Evolutionary conservation across 2,797 vertebrate genomes (phyloP).

Genomic region (Otolemur crassicaudatus): DNA sequence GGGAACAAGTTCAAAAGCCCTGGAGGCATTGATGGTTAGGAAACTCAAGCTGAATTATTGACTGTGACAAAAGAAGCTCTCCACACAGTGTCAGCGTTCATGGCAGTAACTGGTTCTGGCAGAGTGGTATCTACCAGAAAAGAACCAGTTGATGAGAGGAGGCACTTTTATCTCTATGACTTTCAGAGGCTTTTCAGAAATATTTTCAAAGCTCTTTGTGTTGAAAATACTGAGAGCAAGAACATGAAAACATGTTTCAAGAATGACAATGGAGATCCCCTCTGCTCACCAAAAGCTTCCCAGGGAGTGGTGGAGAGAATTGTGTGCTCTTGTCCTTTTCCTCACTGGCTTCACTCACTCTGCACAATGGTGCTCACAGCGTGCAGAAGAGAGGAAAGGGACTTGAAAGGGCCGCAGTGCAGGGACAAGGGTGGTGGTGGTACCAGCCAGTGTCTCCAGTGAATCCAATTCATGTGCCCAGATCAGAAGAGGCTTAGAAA

Average conservation of each 20-base stretch:
- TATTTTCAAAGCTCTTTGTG: conserved; percentile 64
- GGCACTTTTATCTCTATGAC: conserved; percentile 47
- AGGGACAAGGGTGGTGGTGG: background rate
- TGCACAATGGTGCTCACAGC: background rate
- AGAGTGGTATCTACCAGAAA: background rate
- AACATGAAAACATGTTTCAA: conserved; percentile 33
- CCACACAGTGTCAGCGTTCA: background rate
- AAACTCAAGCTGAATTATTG: background rate
- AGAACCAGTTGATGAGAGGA: conserved; percentile 31
- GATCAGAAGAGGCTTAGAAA: conserved; percentile 24
- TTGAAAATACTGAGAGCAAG: background rate
- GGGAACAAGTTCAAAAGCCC: background rate
- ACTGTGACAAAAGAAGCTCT: background rate
- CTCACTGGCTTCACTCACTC: background rate
- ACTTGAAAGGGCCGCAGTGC: background rate
- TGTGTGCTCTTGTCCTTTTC: background rate
- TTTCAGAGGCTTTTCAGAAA: conserved; percentile 62
- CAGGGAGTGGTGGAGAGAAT: background rate
- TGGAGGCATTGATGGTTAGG: background rate
- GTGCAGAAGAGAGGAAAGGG: background rate
- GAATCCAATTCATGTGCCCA: background rate
- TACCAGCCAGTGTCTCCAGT: background rate
- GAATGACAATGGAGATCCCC: background rate
- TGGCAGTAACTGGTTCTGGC: conserved; percentile 38
- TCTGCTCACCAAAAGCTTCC: conserved; percentile 19